Evolutionary conservation across 2,888 invertebrate genomes (phyloP).

Genomic region (Allolobophora icterica): DNA sequence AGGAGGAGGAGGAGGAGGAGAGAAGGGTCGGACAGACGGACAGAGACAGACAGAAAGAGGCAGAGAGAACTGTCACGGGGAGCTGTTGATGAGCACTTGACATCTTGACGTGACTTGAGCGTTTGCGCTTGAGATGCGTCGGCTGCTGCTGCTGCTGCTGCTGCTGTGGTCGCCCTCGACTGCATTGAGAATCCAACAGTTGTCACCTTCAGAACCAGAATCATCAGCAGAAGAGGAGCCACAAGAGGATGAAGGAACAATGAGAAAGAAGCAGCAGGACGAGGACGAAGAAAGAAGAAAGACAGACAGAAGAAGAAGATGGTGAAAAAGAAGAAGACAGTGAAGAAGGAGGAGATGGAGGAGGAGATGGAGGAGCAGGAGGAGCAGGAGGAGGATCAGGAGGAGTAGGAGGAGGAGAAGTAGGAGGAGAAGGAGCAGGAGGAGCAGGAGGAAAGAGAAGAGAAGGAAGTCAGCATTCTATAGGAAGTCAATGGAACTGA

Average conservation of each 20-base stretch:
- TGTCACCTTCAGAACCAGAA: conserved; percentile 7
- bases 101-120: conserved; percentile 9
- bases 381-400: background rate
- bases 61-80: background rate
- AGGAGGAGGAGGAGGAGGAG: background rate
- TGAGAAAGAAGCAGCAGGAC: background rate
- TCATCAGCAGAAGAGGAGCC: background rate
- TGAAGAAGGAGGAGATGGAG: background rate
- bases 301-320: background rate
- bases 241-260: background rate
- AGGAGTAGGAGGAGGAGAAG: background rate
- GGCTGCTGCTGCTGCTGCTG: background rate
- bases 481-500: no score
- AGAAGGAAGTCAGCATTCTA: no score
- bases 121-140: background rate
- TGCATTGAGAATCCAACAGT: conserved; percentile 3
- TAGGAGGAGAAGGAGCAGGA: no score
- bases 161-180: background rate
- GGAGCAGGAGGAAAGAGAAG: no score
- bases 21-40: background rate
- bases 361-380: background rate
- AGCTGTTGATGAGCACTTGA: conserved; percentile 3
- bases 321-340: background rate
- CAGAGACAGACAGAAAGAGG: background rate
- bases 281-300: no score